Evolutionary conservation across 2,113 vertebrate genomes (phyloP).

Genomic region (Galeopterus variegatus): DNA sequence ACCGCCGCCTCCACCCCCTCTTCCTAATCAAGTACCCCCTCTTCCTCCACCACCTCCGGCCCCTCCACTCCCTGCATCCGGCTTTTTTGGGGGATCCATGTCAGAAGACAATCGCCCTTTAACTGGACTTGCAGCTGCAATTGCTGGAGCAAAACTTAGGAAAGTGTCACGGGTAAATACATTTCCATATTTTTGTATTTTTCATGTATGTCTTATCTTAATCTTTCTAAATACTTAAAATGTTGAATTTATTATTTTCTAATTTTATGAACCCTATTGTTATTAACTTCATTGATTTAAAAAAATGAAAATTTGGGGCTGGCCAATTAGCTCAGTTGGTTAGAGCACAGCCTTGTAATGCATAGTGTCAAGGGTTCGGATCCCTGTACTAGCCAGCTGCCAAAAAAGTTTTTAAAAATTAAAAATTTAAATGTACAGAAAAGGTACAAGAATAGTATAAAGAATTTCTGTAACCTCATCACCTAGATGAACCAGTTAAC

Average conservation of each 20-base stretch:
- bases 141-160: slow-evolving; percentile 97
- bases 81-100: slow-evolving; percentile 89
- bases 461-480: neutral
- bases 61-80: slow-evolving; percentile 94
- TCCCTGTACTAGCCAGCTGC: no score
- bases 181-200: neutral
- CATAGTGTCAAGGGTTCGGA: no score
- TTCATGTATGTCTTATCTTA: neutral
- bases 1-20: slow-evolving; percentile 90
- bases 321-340: no score
- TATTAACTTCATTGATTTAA: neutral
- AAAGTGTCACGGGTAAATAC: slow-evolving; percentile 96
- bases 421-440: neutral
- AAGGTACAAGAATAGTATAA: neutral
- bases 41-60: slow-evolving; percentile 94
- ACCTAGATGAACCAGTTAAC: neutral
- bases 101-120: slow-evolving; percentile 94
- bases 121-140: slow-evolving; percentile 96
- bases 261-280: neutral
- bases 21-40: slow-evolving; percentile 88
- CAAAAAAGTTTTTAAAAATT: neutral
- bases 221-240: neutral
- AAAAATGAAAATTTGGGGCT: neutral
- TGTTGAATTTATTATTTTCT: neutral
- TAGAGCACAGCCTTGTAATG: no score